Base-by-base conservation (phyloP, 64 coral and sea anemone genomes). In the Platygyra sinensis region DNA sequence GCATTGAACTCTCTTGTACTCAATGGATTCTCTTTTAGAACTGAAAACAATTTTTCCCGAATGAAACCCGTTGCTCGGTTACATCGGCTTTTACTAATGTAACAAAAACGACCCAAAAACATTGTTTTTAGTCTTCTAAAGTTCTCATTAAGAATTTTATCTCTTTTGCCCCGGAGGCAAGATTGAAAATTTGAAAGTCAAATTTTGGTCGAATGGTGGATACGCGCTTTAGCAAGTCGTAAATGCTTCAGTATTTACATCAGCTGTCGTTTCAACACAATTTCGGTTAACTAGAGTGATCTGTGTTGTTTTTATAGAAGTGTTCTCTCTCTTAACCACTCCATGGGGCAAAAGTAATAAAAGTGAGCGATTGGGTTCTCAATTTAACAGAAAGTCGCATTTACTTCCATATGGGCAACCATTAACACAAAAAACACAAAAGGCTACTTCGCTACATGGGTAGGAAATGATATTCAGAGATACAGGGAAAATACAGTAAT, bases 141-240 rank as follows among this genome's bases (percentile, higher is more conserved):
- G 20, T 38, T 12, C 50, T 72, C 22, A 71, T 51, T 72, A 71
- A 85, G 1, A 72, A 71, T 50, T 85, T 84, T 72, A 24, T 69
- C 25, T 69, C 65, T 69, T 69, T 24, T 25, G 10, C 65, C 65
- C 62, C n/a, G 65, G 13, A 12, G 81, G 81, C 38, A 85, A 46
- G 8, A 71, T 50, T 85, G 50, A 10, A 71, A 46, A 85, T 85
- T 85, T 85, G 81, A 71, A 71, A 85, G 65, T 85, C 81, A 85
- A 85, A 85, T 85, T 69, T 85, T 69, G 33, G 81, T 67, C 65
- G 10, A 69, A 24, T 27, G 6, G 20, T 69, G 24, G 25, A 25
- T 69, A 24, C 20, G 25, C 65, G 65, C 65, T 69, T 57, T 57
- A 69, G 22, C 65, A 69, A 69, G 65, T 69, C 9, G 24, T 51